Evolutionary conservation across 1,140 invertebrate species (phyloP), one percentile per base, ranked within the genome.

Genomic region (Rhyzopertha dominica): DNA sequence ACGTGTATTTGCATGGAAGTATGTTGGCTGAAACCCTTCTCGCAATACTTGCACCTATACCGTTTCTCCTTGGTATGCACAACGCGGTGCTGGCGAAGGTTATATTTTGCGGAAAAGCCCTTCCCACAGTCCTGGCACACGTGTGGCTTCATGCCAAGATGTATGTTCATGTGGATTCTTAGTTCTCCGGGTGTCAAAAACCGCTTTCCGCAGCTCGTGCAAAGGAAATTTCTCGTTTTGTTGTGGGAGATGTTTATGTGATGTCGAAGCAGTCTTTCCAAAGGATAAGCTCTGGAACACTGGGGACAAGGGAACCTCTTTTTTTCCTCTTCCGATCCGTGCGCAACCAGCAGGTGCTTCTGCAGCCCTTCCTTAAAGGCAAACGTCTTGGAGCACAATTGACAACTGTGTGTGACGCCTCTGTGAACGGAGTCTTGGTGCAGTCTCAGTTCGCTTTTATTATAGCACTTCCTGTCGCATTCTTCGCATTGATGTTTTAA

Each of bases 131-230:
- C 58, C 30, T 66, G 65, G 61, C 84, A 87, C 17, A 72, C 67
- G 59, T 77, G 85, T 1, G 81, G 81, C 44, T 84, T 82, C 44
- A 85, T 79, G 1, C 82, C 78, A 0, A 77, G 73, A 58, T 84
- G 81, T 3, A 77, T 74, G 8, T 76, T 65, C 63, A 77, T 75
- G 59, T 83, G 81, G 34, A 78, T n/a, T n/a, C n/a, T n/a, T n/a
- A n/a, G n/a, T n/a, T n/a, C n/a, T n/a, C n/a, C n/a, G n/a, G n/a
- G n/a, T n/a, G n/a, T n/a, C n/a, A n/a, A n/a, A n/a, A n/a, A n/a
- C n/a, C n/a, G n/a, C n/a, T n/a, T n/a, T n/a, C n/a, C n/a, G n/a
- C n/a, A n/a, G n/a, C n/a, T n/a, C n/a, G n/a, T n/a, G n/a, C n/a
- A n/a, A n/a, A n/a, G n/a, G n/a, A n/a, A n/a, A n/a, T n/a, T n/a